phyloP scores from a whole-genome alignment of 2,113 vertebrate species.

The Miniopterus natalensis region DNA sequence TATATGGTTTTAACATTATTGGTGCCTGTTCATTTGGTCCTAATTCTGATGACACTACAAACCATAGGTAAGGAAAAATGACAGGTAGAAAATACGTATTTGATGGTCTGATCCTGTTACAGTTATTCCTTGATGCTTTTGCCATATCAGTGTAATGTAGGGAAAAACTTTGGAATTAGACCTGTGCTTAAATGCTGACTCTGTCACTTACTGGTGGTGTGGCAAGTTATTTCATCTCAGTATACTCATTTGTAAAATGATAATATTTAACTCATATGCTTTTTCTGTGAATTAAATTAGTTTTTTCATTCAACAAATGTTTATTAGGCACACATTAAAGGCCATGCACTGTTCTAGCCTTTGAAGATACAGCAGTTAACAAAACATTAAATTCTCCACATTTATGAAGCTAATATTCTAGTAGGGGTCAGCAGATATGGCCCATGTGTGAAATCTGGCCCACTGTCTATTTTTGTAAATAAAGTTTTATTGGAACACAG shows the following conservation, averaged over 20 bases:
- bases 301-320: not conserved
- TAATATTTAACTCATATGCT: not conserved
- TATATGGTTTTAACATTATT: not conserved
- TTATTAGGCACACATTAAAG: not conserved
- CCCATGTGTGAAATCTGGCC: not conserved
- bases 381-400: not conserved
- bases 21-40: not conserved
- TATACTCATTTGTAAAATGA: not conserved
- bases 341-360: not conserved
- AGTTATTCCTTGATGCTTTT: not conserved
- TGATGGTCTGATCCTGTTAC: not conserved
- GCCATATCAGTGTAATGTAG: not conserved
- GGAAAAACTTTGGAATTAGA: not conserved
- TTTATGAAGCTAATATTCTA: not conserved
- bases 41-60: not conserved
- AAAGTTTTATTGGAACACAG: not conserved
- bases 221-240: not conserved
- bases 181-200: not conserved
- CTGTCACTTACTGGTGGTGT: not conserved
- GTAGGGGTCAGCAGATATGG: not conserved
- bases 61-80: not conserved
- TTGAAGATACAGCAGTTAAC: not conserved
- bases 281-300: not conserved
- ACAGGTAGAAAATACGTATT: not conserved
- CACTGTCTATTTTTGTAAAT: not conserved